phyloP scores from a whole-genome alignment of 2,797 vertebrate genomes.

The Darevskia nairensis region DNA sequence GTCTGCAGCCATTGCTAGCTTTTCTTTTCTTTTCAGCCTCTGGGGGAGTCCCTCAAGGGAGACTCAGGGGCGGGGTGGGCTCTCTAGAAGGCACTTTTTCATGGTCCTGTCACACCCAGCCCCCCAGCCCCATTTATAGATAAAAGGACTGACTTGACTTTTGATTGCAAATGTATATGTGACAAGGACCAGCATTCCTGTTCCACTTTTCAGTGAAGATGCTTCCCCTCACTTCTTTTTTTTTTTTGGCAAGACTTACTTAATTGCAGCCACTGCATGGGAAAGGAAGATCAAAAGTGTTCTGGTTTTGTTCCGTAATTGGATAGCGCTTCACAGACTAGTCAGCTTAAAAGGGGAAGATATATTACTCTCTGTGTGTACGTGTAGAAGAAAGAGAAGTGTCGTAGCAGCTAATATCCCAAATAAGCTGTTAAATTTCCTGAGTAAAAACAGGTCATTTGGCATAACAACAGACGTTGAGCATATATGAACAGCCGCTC shows the following conservation, averaged over 20 bases:
- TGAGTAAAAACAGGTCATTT: not conserved
- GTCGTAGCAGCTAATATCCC: not conserved
- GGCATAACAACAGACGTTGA: not conserved
- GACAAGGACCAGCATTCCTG: not conserved
- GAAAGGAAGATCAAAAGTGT: slow-evolving; percentile 49
- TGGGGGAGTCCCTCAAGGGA: too few relatives aligned
- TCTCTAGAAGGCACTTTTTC: too few relatives aligned
- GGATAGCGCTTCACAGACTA: slow-evolving; percentile 39
- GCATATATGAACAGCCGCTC: not conserved
- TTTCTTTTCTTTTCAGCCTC: too few relatives aligned
- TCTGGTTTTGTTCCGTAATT: slow-evolving; percentile 45
- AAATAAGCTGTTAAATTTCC: not conserved
- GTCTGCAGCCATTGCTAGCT: not conserved
- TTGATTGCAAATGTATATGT: slow-evolving; percentile 40
- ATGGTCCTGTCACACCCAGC: too few relatives aligned
- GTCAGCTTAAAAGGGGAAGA: not conserved
- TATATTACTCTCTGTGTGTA: not conserved
- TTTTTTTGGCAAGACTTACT: not conserved
- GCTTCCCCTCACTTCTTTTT: slow-evolving; percentile 26
- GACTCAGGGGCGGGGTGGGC: too few relatives aligned
- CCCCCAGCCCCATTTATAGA: not conserved
- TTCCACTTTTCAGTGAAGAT: slow-evolving; percentile 29
- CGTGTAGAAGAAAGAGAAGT: slow-evolving; percentile 13
- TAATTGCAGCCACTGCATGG: slow-evolving; percentile 20
- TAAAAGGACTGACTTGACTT: slow-evolving; percentile 35